Percentiles rank a stretch among this genome's conserved stretches.
These are phyloP conservation scores for Geotrypetes seraphini DNA, from an alignment of 2,797 vertebrate genomes.

Conservation along the genomic window DNA sequence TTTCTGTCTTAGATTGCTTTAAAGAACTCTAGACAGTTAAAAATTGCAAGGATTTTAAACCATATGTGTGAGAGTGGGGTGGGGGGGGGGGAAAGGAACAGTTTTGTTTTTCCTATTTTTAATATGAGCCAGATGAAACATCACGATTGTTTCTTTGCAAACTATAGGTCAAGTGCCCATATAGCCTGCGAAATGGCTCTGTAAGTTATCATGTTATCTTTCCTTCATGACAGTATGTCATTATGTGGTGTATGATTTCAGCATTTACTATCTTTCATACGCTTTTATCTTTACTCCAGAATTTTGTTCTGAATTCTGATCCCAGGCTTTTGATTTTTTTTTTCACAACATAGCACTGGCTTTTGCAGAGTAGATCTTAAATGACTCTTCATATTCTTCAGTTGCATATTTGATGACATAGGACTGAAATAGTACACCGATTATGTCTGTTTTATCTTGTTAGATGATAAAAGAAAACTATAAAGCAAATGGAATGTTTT, in stretches of 20 bases:
- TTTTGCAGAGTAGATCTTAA: slow-evolving; percentile 44
- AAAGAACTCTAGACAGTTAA: slow-evolving; percentile 70
- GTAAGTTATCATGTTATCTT: slow-evolving; percentile 91
- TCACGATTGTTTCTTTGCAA: slow-evolving; percentile 78
- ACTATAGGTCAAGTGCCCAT: slow-evolving; percentile 78
- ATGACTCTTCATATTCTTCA: slow-evolving; percentile 51
- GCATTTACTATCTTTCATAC: slow-evolving; percentile 82
- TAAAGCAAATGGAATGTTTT: slow-evolving; percentile 39
- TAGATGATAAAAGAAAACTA: slow-evolving; percentile 45
- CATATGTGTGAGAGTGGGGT: slow-evolving; percentile 76
- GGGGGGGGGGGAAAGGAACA: slow-evolving; percentile 60
- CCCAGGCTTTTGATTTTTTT: slow-evolving; percentile 44
- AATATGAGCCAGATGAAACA: slow-evolving; percentile 81
- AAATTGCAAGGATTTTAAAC: slow-evolving; percentile 68
- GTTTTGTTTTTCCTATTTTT: slow-evolving; percentile 71
- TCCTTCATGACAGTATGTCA: slow-evolving; percentile 82
- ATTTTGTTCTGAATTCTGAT: slow-evolving; percentile 60
- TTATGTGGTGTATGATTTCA: slow-evolving; percentile 82
- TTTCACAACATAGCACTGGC: slow-evolving; percentile 51
- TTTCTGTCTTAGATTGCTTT: slow-evolving; percentile 68
- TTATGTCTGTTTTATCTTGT: slow-evolving; percentile 56
- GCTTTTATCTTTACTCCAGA: slow-evolving; percentile 63
- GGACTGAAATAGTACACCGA: slow-evolving; percentile 43
- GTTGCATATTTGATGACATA: slow-evolving; percentile 51
- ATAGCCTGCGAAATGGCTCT: slow-evolving; percentile 69